Percentiles rank a stretch among this genome's conserved stretches.
phyloP scores from a whole-genome alignment of 2,797 vertebrate species.

The Pampus argenteus region DNA sequence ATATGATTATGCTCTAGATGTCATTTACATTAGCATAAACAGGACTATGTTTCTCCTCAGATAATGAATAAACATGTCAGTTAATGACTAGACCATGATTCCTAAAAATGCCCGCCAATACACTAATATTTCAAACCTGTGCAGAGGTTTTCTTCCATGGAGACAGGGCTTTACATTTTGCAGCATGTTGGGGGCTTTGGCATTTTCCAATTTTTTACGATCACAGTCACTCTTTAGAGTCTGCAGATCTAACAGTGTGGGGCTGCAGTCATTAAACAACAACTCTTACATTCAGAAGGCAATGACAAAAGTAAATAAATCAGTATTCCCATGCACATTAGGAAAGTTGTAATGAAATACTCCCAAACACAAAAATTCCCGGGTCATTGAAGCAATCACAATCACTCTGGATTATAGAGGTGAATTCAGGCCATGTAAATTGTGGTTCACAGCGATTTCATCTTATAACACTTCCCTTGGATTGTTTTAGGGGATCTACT shows the following conservation, averaged over 20 bases:
- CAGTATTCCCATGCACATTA: conserved; percentile 76
- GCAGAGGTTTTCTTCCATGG: conserved; percentile 11
- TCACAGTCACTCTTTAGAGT: conserved; percentile 57
- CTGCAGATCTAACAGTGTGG: conserved; percentile 65
- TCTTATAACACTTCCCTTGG: conserved; percentile 50
- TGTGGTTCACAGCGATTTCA: conserved; percentile 56
- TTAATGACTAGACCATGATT: conserved; percentile 58
- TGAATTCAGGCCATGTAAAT: conserved; percentile 62
- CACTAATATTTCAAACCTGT: conserved; percentile 18
- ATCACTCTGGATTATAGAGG: conserved; percentile 63
- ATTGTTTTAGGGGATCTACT: conserved; percentile 67
- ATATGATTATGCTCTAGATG: conserved; percentile 29
- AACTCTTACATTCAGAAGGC: conserved; percentile 59
- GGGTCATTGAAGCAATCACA: conserved; percentile 52
- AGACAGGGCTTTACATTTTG: conserved; percentile 7
- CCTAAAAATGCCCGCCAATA: conserved; percentile 63
- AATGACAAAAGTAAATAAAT: conserved; percentile 63
- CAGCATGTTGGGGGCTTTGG: conserved; percentile 18
- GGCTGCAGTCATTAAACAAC: conserved; percentile 59
- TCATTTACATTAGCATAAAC: conserved; percentile 50
- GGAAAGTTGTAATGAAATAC: conserved; percentile 62
- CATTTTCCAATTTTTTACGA: conserved; percentile 4
- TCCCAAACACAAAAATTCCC: conserved; percentile 57
- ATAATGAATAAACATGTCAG: conserved; percentile 66
- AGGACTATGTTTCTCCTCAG: conserved; percentile 33